A percentile compares a stretch with the other conserved stretches of the same genome.
phyloP scores from a whole-genome alignment of 2,888 invertebrate genomes.

The Cryptocephalus primarius region DNA sequence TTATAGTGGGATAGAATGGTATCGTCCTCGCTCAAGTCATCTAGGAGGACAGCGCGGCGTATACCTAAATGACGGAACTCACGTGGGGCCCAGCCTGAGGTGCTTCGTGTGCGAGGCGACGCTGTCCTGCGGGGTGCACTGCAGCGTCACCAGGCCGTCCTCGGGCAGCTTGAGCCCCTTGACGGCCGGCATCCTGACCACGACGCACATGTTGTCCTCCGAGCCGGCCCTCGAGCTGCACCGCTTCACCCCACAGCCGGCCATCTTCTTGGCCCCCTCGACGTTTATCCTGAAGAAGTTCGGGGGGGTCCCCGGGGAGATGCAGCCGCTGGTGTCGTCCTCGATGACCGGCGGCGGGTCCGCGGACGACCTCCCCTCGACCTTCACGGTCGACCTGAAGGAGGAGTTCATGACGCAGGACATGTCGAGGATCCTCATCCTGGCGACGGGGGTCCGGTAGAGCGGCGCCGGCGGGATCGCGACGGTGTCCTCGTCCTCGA shows the following conservation, averaged over 20 bases:
- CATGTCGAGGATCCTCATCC: constrained; percentile 29
- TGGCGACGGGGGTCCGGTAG: constrained; percentile 14
- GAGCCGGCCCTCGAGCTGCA: constrained; percentile 28
- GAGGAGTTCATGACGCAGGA: constrained; percentile 30
- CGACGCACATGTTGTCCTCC: constrained; percentile 41
- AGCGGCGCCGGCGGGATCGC: constrained; percentile 15
- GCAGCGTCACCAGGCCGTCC: constrained; percentile 42
- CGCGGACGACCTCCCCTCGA: constrained; percentile 2
- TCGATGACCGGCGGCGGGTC: constrained; percentile 26
- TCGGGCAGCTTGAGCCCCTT: constrained; percentile 41
- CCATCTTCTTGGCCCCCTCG: constrained; percentile 36
- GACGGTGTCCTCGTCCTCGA: constrained; percentile 18
- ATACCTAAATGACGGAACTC: constrained; percentile 4
- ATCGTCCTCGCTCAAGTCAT: too few relatives aligned
- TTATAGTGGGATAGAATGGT: too few relatives aligned
- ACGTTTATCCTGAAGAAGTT: constrained; percentile 37
- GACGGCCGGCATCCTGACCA: constrained; percentile 44
- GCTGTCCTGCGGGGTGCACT: constrained; percentile 44
- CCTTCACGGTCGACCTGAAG: constrained; percentile 28
- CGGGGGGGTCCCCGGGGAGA: constrained; percentile 13
- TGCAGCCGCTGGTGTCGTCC: constrained; percentile 26
- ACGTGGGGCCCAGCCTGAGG: constrained; percentile 25
- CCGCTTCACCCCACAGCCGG: constrained; percentile 41
- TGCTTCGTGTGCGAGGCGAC: constrained; percentile 40
- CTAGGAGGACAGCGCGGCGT: too few relatives aligned